phyloP scores from a whole-genome alignment of 1,140 invertebrate genomes.

The Oryctes rhinoceros region DNA sequence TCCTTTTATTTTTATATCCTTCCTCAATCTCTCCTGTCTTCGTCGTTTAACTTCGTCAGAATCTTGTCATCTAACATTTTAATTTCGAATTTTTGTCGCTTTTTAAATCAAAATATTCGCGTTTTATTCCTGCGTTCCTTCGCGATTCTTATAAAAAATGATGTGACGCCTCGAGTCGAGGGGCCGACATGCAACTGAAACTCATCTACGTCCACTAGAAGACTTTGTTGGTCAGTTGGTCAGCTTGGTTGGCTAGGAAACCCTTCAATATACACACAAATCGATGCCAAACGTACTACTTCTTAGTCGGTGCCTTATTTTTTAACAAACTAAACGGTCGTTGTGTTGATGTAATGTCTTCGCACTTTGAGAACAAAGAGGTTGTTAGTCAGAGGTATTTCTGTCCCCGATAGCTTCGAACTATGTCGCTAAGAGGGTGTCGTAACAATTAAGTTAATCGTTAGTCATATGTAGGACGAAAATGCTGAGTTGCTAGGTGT shows the following conservation, averaged over 20 bases:
- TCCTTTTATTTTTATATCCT: neutral
- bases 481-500: too few species aligned
- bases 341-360: neutral
- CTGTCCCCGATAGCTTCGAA: neutral
- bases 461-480: too few species aligned
- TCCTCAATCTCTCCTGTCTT: neutral
- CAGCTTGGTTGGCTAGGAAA: constrained; percentile 29
- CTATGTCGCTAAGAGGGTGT: too few species aligned
- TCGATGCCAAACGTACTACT: constrained; percentile 26
- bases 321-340: neutral
- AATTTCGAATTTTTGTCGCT: neutral
- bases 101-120: neutral
- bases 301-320: neutral
- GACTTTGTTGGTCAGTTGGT: constrained; percentile 25
- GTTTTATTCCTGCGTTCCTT: neutral
- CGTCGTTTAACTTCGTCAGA: neutral
- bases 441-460: too few species aligned
- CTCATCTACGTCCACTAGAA: neutral
- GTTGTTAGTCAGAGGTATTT: neutral
- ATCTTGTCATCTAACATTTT: neutral
- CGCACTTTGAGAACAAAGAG: neutral
- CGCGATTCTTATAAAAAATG: neutral
- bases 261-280: constrained; percentile 23
- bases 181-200: neutral
- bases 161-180: neutral